Base-by-base conservation (phyloP, 2,888 invertebrate genomes). In the Adineta ricciae region DNA sequence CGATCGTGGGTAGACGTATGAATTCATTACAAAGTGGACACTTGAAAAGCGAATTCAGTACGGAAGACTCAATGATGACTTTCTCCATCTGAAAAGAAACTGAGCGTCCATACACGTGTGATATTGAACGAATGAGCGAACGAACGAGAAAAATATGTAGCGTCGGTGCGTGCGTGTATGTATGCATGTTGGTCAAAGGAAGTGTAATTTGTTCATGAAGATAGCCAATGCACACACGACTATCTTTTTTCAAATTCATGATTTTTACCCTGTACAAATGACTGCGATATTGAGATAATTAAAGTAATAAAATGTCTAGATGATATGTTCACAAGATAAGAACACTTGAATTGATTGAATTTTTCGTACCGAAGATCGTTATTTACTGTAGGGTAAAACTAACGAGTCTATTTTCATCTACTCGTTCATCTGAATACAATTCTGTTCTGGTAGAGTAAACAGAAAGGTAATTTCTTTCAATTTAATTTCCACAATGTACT, bases 21-120 rank as follows among this genome's bases (percentile, higher is more conserved):
- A 24, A n/a, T 78, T n/a, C 41, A 78, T 78, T 38, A 78, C 78
- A 78, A 8, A 78, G 78, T 78, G 24, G 5, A 78, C 78, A 78
- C 41, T 78, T 38, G 11, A 78, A 78, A 11, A 78, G 27, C 5
- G 64, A 27, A 64, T 64, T 27, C 14, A 32, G 16, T 4, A 64
- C 19, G 5, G 64, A 32, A 1, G 64, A 32, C 32, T 64, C 64
- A 36, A 64, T 64, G 19, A 64, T 32, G 64, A 64, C 19, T 64
- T 36, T 64, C 27, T 64, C 64, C 64, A 64, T 64, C 64, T 64
- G 64, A 64, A 64, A 64, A 64, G 16, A 27, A 64, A 16, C 16
- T 64, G 32, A 2, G 7, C 16, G 32, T 64, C 32, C 3, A 64
- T 64, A 8, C 46, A 46, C 46, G 11, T 46, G 11, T 46, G 46